These are phyloP conservation scores for Nephila pilipes DNA, from an alignment of 1,140 invertebrate species.

Conservation along the genomic window DNA sequence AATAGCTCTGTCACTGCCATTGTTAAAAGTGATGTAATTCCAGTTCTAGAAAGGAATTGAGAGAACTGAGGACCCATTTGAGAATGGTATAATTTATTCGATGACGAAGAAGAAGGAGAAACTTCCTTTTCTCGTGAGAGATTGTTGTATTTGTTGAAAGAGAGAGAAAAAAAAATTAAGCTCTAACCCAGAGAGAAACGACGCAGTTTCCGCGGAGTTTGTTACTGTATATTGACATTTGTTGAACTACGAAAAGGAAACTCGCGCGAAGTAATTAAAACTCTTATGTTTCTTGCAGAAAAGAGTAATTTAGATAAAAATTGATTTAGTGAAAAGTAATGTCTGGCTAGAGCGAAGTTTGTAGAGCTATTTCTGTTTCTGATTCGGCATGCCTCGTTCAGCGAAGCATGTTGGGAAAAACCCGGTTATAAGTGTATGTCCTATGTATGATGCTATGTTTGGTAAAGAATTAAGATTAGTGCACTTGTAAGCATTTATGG, in stretches of 20 bases:
- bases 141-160: not conserved
- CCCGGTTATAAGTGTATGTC: constrained; percentile 75
- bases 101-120: not conserved
- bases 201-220: constrained; percentile 11
- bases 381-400: not conserved
- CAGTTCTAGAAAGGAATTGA: constrained; percentile 34
- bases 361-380: constrained; percentile 67
- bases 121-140: not conserved
- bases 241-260: constrained; percentile 11
- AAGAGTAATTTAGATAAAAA: not conserved
- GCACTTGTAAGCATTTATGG: constrained; percentile 37
- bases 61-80: constrained; percentile 1
- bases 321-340: not conserved
- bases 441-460: not conserved
- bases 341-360: not conserved
- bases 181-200: not conserved
- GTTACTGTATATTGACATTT: constrained; percentile 63
- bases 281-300: not conserved
- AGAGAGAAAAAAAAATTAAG: not conserved
- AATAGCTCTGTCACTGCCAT: constrained; percentile 75
- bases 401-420: not conserved
- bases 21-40: constrained; percentile 41
- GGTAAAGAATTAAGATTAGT: constrained; percentile 42
- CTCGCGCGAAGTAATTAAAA: not conserved
- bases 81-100: constrained; percentile 33